Percentiles rank a stretch among this genome's conserved stretches.
Evolutionary conservation across 2,113 vertebrate species (phyloP).

Genomic region (Butastur rufipennis): DNA sequence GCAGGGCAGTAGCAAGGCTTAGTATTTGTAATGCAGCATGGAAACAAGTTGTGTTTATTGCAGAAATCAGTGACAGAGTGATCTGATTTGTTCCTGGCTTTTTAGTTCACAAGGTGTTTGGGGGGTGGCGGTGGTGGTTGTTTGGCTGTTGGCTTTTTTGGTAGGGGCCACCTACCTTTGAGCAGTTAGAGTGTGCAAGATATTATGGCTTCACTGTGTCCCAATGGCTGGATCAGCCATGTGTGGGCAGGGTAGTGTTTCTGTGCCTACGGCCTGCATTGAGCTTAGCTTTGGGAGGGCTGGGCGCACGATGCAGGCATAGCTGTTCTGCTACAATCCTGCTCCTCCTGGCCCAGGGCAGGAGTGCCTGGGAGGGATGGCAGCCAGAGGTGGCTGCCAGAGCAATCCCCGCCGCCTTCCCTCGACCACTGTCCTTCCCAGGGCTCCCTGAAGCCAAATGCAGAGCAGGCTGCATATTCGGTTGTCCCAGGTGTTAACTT

Average conservation of each 20-base stretch:
- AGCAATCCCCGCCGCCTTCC: accelerated
- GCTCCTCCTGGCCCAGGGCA: not conserved
- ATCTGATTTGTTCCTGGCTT: not conserved
- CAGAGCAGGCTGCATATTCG: not conserved
- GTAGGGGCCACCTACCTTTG: not conserved
- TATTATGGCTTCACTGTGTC: not conserved
- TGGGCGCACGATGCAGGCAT: not conserved
- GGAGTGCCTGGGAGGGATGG: not conserved
- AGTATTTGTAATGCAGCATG: not conserved
- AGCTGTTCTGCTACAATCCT: not conserved
- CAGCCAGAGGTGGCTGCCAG: not conserved
- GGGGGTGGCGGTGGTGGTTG: not conserved
- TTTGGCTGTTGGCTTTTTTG: not conserved
- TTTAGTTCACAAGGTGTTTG: not conserved
- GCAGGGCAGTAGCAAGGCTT: not conserved
- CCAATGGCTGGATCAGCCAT: not conserved
- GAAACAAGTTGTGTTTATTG: not conserved
- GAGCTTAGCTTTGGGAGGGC: not conserved
- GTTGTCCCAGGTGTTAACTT: not conserved
- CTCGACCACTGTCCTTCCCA: not conserved
- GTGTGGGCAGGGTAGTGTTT: not conserved
- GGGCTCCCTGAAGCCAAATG: not conserved
- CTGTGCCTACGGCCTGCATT: not conserved
- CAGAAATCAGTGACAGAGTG: not conserved
- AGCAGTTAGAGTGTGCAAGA: not conserved